A percentile compares a stretch with the other conserved stretches of the same genome.
phyloP scores from a whole-genome alignment of 1,140 invertebrate species.

The Trichonephila clavipes region DNA sequence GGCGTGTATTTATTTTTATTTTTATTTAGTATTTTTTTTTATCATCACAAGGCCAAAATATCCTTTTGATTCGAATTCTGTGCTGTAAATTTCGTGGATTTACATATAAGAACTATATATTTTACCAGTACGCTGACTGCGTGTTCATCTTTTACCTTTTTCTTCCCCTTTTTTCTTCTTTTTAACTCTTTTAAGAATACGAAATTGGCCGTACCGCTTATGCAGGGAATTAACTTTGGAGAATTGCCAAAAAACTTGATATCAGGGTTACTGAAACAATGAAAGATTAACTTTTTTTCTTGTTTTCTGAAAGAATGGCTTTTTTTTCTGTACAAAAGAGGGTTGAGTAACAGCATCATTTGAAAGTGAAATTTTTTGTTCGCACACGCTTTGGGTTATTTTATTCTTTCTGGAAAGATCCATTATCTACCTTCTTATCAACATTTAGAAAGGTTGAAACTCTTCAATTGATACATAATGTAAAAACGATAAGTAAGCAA shows the following conservation, averaged over 20 bases:
- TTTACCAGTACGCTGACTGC: neutral
- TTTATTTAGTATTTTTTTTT: neutral
- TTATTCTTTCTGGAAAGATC: neutral
- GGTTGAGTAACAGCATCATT: conserved; percentile 64
- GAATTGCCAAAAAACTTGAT: conserved; percentile 41
- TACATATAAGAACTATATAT: conserved; percentile 53
- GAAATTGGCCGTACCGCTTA: neutral
- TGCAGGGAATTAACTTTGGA: conserved; percentile 28
- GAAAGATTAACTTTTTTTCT: conserved; percentile 41
- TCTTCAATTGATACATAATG: neutral
- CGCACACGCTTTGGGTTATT: conserved; percentile 30
- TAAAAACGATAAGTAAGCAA: too few species aligned
- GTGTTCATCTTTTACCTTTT: neutral
- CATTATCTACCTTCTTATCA: neutral
- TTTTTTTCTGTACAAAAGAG: conserved; percentile 23
- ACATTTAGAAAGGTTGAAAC: neutral
- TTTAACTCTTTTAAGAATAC: neutral
- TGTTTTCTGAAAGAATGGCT: neutral
- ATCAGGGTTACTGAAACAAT: conserved; percentile 44
- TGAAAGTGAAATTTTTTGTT: conserved; percentile 65
- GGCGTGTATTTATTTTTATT: too few species aligned
- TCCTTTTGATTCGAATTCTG: conserved; percentile 19
- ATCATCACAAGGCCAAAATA: neutral
- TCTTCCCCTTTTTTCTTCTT: neutral
- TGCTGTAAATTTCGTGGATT: conserved; percentile 14